Conservation (phyloP, 1,140 invertebrate genomes). For the Monochamus saltuarius region DNA sequence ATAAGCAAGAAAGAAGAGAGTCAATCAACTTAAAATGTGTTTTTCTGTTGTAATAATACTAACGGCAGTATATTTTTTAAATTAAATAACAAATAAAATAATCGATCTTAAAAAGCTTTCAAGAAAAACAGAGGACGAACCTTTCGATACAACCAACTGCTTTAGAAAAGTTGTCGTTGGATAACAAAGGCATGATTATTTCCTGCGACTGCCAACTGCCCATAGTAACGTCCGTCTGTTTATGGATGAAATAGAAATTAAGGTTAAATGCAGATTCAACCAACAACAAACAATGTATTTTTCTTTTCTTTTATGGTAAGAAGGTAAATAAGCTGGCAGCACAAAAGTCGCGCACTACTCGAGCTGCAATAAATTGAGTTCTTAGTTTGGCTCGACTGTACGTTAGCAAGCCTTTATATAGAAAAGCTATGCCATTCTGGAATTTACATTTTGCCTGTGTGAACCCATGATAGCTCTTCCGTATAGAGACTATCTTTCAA, state of each 20-base stretch:
- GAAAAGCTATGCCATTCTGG: slow-evolving; percentile 2
- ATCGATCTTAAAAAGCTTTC: too few relatives aligned
- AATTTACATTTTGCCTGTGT: slow-evolving; percentile 5
- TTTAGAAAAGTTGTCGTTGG: too few relatives aligned
- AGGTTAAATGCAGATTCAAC: background rate
- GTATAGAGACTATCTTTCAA: slow-evolving; percentile 10
- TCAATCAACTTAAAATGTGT: too few relatives aligned
- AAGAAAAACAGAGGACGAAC: too few relatives aligned
- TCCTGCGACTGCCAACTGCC: too few relatives aligned
- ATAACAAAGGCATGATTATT: too few relatives aligned
- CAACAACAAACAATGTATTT: background rate
- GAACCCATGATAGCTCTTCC: background rate
- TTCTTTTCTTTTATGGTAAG: slow-evolving; percentile 3
- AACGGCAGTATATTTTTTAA: too few relatives aligned
- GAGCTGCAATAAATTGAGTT: slow-evolving; percentile 11
- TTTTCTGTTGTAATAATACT: too few relatives aligned
- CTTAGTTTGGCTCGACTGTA: slow-evolving; percentile 12
- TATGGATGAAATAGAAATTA: background rate
- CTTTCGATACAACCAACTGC: too few relatives aligned
- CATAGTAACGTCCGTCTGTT: too few relatives aligned
- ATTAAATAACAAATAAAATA: too few relatives aligned
- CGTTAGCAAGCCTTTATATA: slow-evolving; percentile 14
- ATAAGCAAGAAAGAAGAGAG: too few relatives aligned
- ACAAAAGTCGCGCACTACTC: slow-evolving; percentile 1
- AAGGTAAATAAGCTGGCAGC: slow-evolving; percentile 4